Conservation (phyloP, 1,140 invertebrate species). For the Prorops nasuta region DNA sequence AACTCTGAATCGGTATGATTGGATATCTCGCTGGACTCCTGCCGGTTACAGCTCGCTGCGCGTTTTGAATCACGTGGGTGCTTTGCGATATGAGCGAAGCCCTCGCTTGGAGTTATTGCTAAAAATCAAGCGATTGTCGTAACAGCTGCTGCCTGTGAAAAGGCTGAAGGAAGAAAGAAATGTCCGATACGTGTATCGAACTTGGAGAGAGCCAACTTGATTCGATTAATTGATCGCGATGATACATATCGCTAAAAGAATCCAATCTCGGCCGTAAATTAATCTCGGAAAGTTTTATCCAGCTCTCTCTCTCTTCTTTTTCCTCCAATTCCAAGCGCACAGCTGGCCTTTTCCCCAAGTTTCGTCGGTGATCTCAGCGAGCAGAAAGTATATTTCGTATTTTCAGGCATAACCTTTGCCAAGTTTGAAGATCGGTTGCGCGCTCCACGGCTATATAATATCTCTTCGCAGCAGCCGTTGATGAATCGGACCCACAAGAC, state of each 20-base stretch:
- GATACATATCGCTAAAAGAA: conserved; percentile 7
- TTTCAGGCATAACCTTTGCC: neutral
- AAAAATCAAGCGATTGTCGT: too few species aligned
- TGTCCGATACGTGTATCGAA: too few species aligned
- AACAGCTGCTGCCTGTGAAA: neutral
- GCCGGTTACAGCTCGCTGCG: too few species aligned
- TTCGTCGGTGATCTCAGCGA: neutral
- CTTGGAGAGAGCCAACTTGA: neutral
- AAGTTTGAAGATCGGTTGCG: neutral
- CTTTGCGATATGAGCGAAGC: too few species aligned
- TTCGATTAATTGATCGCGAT: conserved; percentile 21
- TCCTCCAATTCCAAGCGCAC: neutral
- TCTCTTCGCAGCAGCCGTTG: neutral
- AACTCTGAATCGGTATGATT: conserved; percentile 21
- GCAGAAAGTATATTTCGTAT: neutral
- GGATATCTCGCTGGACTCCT: conserved; percentile 13
- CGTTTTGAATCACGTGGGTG: too few species aligned
- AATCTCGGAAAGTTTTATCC: conserved; percentile 6
- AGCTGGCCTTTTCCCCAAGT: neutral
- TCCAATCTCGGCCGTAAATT: conserved; percentile 19
- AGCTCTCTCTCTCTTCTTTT: neutral
- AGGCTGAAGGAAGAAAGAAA: too few species aligned
- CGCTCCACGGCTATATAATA: neutral
- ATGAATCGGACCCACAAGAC: too few species aligned
- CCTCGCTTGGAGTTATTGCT: too few species aligned